Conservation (phyloP, 1,140 invertebrate species). For the Apocrypta bakeri region DNA sequence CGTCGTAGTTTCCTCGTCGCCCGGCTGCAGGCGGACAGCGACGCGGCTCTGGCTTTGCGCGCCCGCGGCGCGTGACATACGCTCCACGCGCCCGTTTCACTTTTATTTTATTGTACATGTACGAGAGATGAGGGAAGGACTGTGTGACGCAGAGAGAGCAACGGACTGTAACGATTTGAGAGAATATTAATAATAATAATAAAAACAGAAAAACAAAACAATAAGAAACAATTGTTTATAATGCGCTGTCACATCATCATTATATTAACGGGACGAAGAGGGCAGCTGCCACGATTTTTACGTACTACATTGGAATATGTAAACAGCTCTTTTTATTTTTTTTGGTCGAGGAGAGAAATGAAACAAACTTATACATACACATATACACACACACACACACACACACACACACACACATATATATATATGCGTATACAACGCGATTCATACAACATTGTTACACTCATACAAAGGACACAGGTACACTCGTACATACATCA, state of each 20-base stretch:
- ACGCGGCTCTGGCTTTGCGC: background rate
- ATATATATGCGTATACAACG: background rate
- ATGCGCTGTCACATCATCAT: conserved; percentile 2
- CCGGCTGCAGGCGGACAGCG: background rate
- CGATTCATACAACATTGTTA: background rate
- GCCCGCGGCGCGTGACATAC: background rate
- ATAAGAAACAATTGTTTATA: conserved; percentile 1
- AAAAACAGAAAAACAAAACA: background rate
- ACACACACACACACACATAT: background rate
- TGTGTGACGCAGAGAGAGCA: background rate
- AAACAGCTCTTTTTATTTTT: background rate
- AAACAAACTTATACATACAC: background rate
- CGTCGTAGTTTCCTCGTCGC: background rate
- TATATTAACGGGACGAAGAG: background rate
- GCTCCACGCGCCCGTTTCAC: background rate
- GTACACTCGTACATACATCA: background rate
- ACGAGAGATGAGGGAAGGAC: background rate
- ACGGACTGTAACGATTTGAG: background rate
- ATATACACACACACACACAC: background rate
- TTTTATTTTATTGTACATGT: conserved; percentile 5
- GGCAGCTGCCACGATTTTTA: background rate
- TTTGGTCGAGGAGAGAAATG: background rate
- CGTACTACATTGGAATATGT: background rate
- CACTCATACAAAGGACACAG: background rate
- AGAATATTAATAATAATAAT: background rate